phyloP scores from a whole-genome alignment of 92 coral and sea anemone species.

The Chrysogorgia sp. region DNA sequence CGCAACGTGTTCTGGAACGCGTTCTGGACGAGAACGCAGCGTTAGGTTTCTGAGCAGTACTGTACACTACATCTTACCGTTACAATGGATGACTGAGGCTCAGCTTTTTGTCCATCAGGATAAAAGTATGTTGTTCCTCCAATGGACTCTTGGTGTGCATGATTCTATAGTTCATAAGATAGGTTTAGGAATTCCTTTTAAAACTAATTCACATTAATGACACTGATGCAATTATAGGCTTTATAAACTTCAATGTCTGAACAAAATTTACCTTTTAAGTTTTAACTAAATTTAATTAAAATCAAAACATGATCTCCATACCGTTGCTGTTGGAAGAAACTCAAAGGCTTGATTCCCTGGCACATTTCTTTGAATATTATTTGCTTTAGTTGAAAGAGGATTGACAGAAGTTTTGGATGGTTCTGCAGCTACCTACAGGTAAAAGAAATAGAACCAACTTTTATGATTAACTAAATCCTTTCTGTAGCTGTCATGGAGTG shows the following conservation, averaged over 20 bases:
- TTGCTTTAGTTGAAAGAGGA: constrained; percentile 38
- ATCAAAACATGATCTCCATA: constrained; percentile 34
- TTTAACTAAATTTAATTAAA: background rate
- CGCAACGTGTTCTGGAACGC: no score
- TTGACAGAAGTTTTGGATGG: constrained; percentile 3
- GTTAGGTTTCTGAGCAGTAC: no score
- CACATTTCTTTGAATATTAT: constrained; percentile 31
- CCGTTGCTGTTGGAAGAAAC: constrained; percentile 88
- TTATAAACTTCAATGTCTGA: no score
- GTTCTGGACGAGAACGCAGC: no score
- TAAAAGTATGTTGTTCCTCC: constrained; percentile 98
- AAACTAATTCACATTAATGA: constrained; percentile 63
- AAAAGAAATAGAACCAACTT: background rate
- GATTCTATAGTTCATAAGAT: constrained; percentile 70
- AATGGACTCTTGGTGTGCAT: constrained; percentile 78
- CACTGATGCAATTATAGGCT: no score
- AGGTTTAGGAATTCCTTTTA: constrained; percentile 58
- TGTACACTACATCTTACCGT: background rate
- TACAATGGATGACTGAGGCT: constrained; percentile 89
- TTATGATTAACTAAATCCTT: no score
- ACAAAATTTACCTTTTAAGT: no score
- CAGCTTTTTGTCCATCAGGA: constrained; percentile 68
- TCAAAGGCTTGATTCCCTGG: constrained; percentile 79
- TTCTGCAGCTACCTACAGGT: constrained; percentile 31
- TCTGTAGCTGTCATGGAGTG: no score